phyloP scores from a whole-genome alignment of 2,797 vertebrate species.

The Gymnothorax javanicus region DNA sequence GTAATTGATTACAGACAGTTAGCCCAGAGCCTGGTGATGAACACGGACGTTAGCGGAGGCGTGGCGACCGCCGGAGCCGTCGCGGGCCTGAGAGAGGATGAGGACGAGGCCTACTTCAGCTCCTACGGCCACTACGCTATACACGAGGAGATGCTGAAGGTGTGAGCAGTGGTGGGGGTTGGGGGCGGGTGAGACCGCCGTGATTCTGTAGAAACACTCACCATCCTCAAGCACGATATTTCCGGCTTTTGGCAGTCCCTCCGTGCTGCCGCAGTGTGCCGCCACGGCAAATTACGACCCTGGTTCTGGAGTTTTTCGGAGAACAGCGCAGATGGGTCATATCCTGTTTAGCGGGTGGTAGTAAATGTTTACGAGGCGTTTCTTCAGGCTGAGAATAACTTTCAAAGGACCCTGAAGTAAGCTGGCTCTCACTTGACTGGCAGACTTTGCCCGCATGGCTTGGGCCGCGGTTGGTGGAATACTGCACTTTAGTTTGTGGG shows the following conservation, averaged over 20 bases:
- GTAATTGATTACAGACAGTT: slow-evolving; percentile 82
- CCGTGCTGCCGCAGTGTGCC: background rate
- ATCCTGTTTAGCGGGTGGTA: background rate
- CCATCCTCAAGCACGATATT: background rate
- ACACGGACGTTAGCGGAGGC: slow-evolving; percentile 69
- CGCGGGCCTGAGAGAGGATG: slow-evolving; percentile 84
- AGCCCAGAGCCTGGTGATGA: slow-evolving; percentile 89
- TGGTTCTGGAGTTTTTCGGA: background rate
- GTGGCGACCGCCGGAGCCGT: slow-evolving; percentile 62
- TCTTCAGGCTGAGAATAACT: background rate
- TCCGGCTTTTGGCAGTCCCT: background rate
- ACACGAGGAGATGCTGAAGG: slow-evolving; percentile 98
- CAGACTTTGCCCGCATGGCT: slow-evolving; percentile 58
- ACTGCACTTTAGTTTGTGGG: background rate
- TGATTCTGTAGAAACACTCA: background rate
- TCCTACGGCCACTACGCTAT: slow-evolving; percentile 78
- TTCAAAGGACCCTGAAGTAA: background rate
- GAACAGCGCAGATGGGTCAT: background rate
- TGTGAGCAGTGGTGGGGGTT: slow-evolving; percentile 53
- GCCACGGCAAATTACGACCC: no score
- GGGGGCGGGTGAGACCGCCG: background rate
- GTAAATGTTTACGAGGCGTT: slow-evolving; percentile 9
- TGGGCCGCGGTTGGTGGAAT: slow-evolving; percentile 40
- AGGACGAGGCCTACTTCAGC: slow-evolving; percentile 94
- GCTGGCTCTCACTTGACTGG: slow-evolving; percentile 53